Percentiles rank a stretch among this genome's conserved stretches.
Conservation (phyloP, 2,797 vertebrate genomes). For the Harpagifer antarcticus region DNA sequence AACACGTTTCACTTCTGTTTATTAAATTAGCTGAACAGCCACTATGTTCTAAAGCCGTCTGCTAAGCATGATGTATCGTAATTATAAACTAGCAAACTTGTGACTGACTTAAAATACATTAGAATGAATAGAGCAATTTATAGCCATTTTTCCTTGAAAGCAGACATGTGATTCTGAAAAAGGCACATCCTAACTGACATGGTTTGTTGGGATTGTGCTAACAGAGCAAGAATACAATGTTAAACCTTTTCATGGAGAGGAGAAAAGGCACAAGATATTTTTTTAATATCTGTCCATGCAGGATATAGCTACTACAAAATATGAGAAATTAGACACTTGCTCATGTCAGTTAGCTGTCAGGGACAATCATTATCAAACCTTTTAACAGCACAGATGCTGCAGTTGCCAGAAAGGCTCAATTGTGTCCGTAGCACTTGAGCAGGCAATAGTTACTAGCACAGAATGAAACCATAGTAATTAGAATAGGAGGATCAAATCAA, state of each 20-base stretch:
- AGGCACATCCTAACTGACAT: neutral
- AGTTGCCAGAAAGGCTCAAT: no score
- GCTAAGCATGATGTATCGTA: neutral
- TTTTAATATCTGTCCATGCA: neutral
- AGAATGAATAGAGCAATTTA: slow-evolving; percentile 32
- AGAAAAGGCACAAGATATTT: neutral
- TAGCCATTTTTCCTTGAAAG: neutral
- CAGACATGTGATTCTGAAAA: slow-evolving; percentile 5
- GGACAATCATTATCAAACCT: neutral
- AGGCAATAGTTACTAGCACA: no score
- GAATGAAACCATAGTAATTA: no score
- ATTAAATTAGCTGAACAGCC: neutral
- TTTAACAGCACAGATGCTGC: slow-evolving; percentile 1
- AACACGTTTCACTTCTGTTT: neutral
- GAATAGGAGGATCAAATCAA: no score
- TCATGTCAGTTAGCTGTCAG: neutral
- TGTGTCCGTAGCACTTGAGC: no score
- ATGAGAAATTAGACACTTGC: neutral
- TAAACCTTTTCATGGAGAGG: neutral
- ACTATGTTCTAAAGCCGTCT: neutral
- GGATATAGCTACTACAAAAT: neutral
- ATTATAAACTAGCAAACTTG: slow-evolving; percentile 19
- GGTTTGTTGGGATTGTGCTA: neutral
- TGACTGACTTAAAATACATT: slow-evolving; percentile 8
- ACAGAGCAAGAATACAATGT: neutral